Conservation (phyloP, 2,888 invertebrate genomes). For the Artemia sinica region DNA sequence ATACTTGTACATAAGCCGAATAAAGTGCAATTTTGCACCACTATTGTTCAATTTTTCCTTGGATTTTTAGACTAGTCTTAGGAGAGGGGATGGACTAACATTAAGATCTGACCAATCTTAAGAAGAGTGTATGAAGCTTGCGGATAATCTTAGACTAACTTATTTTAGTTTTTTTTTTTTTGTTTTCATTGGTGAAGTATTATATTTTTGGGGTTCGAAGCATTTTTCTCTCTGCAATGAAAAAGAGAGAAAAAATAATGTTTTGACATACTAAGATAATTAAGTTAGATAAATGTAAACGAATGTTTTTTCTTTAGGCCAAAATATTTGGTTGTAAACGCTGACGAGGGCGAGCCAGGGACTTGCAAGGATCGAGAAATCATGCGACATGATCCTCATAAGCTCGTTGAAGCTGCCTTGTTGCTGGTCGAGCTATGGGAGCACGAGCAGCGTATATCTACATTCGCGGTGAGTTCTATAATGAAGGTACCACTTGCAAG, state of each 20-base stretch:
- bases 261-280: no score
- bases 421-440: conserved; percentile 89
- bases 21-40: no score
- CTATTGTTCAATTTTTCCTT: no score
- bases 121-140: no score
- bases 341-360: conserved; percentile 98
- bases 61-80: no score
- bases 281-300: background rate
- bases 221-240: no score
- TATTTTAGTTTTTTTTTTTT: background rate
- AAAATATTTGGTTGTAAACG: conserved; percentile 94
- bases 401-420: conserved; percentile 84
- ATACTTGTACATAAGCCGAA: no score
- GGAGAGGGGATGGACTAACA: no score
- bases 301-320: conserved; percentile 43
- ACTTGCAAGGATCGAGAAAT: conserved; percentile 99
- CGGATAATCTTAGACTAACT: no score
- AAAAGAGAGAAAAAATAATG: no score
- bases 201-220: no score
- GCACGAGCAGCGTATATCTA: conserved; percentile 97
- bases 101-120: no score
- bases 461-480: conserved; percentile 97
- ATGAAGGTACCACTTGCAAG: conserved; percentile 96
- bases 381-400: conserved; percentile 97
- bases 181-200: background rate